Evolutionary conservation across 2,888 invertebrate genomes (phyloP).

Genomic region (Eristalinus aeneus): DNA sequence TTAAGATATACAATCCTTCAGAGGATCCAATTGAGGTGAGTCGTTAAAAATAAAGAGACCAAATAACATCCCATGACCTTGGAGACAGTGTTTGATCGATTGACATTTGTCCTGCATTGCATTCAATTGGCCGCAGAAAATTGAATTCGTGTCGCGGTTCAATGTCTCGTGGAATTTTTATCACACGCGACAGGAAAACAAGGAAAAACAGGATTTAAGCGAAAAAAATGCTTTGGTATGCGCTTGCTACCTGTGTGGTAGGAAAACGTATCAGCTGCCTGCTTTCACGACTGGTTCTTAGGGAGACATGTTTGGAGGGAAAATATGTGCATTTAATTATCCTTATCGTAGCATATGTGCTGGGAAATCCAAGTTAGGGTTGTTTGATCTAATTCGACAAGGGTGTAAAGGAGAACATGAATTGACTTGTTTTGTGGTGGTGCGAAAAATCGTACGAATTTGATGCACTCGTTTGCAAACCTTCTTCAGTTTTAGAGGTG

Average conservation of each 20-base stretch:
- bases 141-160: conserved; percentile 8
- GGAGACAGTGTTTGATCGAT: conserved; percentile 66
- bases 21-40: conserved; percentile 80
- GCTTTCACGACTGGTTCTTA: background rate
- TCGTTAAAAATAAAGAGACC: background rate
- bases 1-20: conserved; percentile 84
- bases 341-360: conserved; percentile 4
- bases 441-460: too few species aligned
- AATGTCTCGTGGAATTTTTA: background rate
- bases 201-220: background rate
- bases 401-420: conserved; percentile 6
- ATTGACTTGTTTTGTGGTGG: background rate
- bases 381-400: conserved; percentile 29
- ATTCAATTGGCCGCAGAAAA: background rate
- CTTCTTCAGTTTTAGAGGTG: too few species aligned
- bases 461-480: too few species aligned
- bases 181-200: conserved; percentile 9
- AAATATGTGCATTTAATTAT: background rate
- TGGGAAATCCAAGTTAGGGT: conserved; percentile 8
- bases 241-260: background rate
- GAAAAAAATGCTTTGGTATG: background rate
- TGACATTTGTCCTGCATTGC: conserved; percentile 13
- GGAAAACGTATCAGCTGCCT: background rate
- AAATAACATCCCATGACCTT: conserved; percentile 38
- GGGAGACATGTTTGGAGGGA: background rate